These are phyloP conservation scores for Hirtodrosophila duncani DNA, from an alignment of 2,888 invertebrate genomes.

Conservation along the genomic window DNA sequence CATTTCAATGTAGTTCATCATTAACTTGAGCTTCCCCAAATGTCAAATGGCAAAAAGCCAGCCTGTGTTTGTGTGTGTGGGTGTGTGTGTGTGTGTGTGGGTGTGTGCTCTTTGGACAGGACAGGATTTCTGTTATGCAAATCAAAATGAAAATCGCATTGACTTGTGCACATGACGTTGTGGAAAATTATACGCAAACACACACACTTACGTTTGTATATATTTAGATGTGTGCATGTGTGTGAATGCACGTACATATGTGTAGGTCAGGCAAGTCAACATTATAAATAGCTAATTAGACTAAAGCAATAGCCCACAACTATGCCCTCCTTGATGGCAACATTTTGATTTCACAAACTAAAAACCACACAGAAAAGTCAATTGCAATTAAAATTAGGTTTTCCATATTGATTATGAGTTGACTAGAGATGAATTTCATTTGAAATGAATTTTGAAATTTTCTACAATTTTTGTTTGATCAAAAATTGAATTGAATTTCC, in stretches of 20 bases:
- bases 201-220: conserved; percentile 1
- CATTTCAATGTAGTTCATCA: too few species aligned
- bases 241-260: conserved; percentile 6
- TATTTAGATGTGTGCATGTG: not conserved
- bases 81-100: conserved; percentile 5
- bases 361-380: too few species aligned
- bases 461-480: too few species aligned
- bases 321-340: conserved; percentile 8
- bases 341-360: too few species aligned
- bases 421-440: too few species aligned
- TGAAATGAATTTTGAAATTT: too few species aligned
- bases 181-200: conserved; percentile 1
- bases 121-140: too few species aligned
- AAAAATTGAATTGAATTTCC: too few species aligned
- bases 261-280: conserved; percentile 17
- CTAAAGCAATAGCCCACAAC: conserved; percentile 22
- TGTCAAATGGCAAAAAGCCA: conserved; percentile 31
- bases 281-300: conserved; percentile 63
- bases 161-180: conserved; percentile 44
- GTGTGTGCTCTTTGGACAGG: too few species aligned
- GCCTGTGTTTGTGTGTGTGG: not conserved
- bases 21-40: too few species aligned
- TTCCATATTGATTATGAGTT: too few species aligned
- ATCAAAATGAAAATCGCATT: conserved; percentile 54
- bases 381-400: too few species aligned